Evolutionary conservation across 2,797 vertebrate species (phyloP), one percentile per base, ranked within the genome.

Genomic region (Helicolenus hilgendorfi): DNA sequence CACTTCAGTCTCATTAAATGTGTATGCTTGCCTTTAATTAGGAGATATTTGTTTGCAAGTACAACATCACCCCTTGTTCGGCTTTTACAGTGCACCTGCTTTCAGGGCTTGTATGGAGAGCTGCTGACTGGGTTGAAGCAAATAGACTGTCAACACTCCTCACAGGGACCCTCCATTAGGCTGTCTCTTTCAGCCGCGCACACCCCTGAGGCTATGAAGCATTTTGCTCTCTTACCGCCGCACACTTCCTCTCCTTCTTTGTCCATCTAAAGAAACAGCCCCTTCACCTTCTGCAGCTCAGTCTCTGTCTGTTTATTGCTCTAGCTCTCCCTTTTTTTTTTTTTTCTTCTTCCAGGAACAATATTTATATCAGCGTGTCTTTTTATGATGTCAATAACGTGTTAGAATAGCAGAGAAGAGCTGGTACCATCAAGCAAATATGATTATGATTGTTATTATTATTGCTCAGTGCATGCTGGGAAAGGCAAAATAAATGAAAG

Each of bases 21-120:
- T 95, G 92, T 79, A 94, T 95, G 92, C 96, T 92, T 92, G 87
- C 56, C 89, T 94, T 96, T 95, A 95, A 96, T 96, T 95, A 94
- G 94, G 64, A 93, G 72, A 62, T 80, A 91, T 92, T 90, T 60
- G 26, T 92, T 95, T 92, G 90, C 84, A 87, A 84, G 81, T 89
- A 83, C 86, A 91, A 81, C 90, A 88, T 38, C 77, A 77, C 65
- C 53, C 7, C 38, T 86, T 88, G 89, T 86, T 89, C 68, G 77
- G 86, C 62, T 93, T 91, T 90, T 86, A 93, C 92, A 91, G 72
- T 84, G 88, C 92, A 96, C 90, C 94, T 95, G 94, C 90, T 87
- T 91, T 89, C 92, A 91, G 89, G 79, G 78, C 73, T 79, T 81
- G 81, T 84, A 56, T 76, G 76, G 80, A 81, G 91, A 85, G 91